Conservation (phyloP, 2,113 vertebrate genomes). For the Salvelinus sp. region DNA sequence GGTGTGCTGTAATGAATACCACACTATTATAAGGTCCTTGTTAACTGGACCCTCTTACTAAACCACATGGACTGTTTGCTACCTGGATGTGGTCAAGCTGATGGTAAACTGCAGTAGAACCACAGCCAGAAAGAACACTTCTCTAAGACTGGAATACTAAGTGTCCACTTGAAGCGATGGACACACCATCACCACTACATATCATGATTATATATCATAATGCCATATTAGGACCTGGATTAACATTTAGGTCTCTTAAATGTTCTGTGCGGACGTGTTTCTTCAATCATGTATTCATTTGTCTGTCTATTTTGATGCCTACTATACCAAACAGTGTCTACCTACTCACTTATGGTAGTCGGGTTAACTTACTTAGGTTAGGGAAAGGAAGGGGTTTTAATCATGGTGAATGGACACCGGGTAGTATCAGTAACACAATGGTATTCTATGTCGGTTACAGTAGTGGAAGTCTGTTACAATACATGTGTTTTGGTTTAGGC, state of each 20-base stretch:
- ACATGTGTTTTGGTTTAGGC: background rate
- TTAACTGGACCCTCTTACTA: background rate
- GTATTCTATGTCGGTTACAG: background rate
- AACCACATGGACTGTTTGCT: background rate
- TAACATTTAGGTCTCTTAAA: background rate
- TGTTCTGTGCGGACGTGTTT: background rate
- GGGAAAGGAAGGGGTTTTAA: slow-evolving; percentile 32
- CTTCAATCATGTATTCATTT: background rate
- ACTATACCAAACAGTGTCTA: background rate
- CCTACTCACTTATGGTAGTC: slow-evolving; percentile 10
- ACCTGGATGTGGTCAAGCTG: background rate
- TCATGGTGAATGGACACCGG: slow-evolving; percentile 1
- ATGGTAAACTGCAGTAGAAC: too few relatives aligned
- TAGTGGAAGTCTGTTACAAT: slow-evolving; percentile 22
- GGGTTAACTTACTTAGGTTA: slow-evolving; percentile 4
- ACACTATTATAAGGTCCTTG: background rate
- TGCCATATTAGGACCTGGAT: background rate
- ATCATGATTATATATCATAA: background rate
- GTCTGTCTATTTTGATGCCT: background rate
- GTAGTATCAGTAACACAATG: slow-evolving; percentile 38
- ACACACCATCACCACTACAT: slow-evolving; percentile 3
- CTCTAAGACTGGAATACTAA: too few relatives aligned
- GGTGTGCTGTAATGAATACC: too few relatives aligned
- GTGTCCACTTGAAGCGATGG: background rate
- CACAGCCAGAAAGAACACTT: too few relatives aligned